phyloP scores from a whole-genome alignment of 2,797 vertebrate genomes.

The Phrynocephalus vlangalii region DNA sequence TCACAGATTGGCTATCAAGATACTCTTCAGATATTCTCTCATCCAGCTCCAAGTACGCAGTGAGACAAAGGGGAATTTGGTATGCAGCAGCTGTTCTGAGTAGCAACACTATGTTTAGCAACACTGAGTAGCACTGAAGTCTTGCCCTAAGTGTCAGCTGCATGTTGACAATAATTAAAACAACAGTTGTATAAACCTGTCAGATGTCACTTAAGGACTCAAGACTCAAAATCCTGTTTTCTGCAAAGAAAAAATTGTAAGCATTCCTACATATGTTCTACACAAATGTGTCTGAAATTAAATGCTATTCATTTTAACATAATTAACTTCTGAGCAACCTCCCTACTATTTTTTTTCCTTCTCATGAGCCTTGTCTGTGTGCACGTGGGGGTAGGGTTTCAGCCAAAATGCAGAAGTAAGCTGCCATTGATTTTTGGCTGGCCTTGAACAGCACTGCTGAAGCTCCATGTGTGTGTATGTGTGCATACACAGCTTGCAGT shows the following conservation, averaged over 20 bases:
- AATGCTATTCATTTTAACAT: constrained; percentile 5
- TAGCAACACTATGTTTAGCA: no score
- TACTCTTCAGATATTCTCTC: background rate
- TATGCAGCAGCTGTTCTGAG: background rate
- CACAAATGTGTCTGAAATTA: constrained; percentile 3
- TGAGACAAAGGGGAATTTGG: background rate
- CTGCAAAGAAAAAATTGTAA: background rate
- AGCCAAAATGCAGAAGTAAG: no score
- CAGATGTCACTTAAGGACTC: no score
- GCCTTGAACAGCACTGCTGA: no score
- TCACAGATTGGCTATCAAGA: background rate
- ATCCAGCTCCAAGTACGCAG: background rate
- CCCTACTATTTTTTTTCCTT: no score
- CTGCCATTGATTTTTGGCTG: no score
- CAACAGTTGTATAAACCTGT: background rate
- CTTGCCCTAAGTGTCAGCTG: background rate
- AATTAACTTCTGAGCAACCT: background rate
- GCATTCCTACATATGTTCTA: background rate
- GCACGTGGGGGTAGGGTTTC: no score
- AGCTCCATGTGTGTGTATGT: no score
- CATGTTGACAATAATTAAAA: background rate
- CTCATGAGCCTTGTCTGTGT: no score
- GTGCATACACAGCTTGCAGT: background rate
- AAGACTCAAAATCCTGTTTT: background rate
- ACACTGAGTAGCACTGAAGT: no score